Evolutionary conservation across 2,888 invertebrate species (phyloP), one percentile per base, ranked within the genome.

Genomic region (Stenoptilia bipunctidactyla): DNA sequence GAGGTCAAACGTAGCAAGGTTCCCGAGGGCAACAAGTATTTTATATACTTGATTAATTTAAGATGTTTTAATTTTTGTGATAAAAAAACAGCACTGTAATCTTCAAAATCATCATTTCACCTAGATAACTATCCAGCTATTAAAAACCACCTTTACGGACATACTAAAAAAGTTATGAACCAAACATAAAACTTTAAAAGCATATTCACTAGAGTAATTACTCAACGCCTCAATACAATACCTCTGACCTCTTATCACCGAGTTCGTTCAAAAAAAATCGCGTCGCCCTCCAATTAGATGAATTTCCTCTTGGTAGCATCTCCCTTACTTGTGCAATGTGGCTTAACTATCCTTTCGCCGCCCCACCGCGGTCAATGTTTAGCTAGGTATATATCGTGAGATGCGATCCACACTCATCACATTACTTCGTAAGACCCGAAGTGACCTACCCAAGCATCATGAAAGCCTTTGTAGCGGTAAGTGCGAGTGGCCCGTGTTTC

Each of bases 391-490:
- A 82, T 82, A 82, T 71, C 68, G 56, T 58, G 67, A 54, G 66
- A 55, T 65, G 60, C 53, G 60, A 59, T 59, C 66, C 63, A 53
- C 46, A 56, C 55, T 45, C 72, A 71, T 65, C 79, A 79, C 77
- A 80, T 61, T 66, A 70, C 74, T 73, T 69, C 76, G 64, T 66
- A 53, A 63, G 65, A 65, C 69, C 75, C 73, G 66, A 63, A 73
- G 77, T 80, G 77, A 76, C 75, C 74, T 70, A 73, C 66, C 70
- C 67, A 74, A 66, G 61, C 79, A 82, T 47, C 76, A 83, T 83
- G 83, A 83, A 72, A 72, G 72, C 80, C 77, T 83, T 79, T 76
- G 76, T 77, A 72, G 82, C 83, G 83, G 83, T 83, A 79, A 83
- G 82, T 83, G 37, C 20, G 15, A 27, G 13, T 15, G 9, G 14